A percentile compares a stretch with the other conserved stretches of the same genome.
Evolutionary conservation across 2,113 vertebrate genomes (phyloP).

Genomic region (Otolemur garnettii): DNA sequence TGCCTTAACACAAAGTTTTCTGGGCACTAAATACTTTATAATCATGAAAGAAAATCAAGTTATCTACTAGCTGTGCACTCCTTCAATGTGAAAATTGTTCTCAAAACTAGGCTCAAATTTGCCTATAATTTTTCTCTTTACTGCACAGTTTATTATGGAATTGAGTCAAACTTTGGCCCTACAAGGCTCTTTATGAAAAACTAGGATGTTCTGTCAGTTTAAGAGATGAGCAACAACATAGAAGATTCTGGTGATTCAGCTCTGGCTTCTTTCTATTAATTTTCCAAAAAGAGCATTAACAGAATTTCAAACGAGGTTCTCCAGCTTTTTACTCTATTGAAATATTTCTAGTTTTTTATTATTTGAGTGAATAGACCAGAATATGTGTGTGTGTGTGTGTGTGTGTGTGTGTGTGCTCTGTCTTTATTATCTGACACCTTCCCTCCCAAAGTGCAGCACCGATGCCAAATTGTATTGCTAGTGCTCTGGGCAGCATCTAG

Average conservation of each 20-base stretch:
- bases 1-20: neutral
- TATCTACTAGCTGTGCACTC: neutral
- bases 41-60: slow-evolving; percentile 54
- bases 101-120: neutral
- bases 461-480: neutral
- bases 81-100: slow-evolving; percentile 47
- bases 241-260: neutral
- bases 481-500: neutral
- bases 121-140: neutral
- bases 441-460: slow-evolving; percentile 5
- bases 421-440: neutral
- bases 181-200: slow-evolving; percentile 5
- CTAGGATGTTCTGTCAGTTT: neutral
- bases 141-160: neutral
- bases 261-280: slow-evolving; percentile 38
- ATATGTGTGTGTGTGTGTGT: neutral
- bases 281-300: neutral
- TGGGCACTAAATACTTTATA: slow-evolving; percentile 37
- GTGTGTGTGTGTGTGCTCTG: neutral
- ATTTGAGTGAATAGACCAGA: neutral
- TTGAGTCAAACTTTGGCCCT: slow-evolving; percentile 8
- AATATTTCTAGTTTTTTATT: slow-evolving; percentile 15
- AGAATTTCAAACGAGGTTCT: slow-evolving; percentile 35
- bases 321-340: neutral
- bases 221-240: neutral